Percentiles rank a stretch among this genome's conserved stretches.
Evolutionary conservation across 2,888 invertebrate species (phyloP).

Genomic region (Tiliacea aurago): DNA sequence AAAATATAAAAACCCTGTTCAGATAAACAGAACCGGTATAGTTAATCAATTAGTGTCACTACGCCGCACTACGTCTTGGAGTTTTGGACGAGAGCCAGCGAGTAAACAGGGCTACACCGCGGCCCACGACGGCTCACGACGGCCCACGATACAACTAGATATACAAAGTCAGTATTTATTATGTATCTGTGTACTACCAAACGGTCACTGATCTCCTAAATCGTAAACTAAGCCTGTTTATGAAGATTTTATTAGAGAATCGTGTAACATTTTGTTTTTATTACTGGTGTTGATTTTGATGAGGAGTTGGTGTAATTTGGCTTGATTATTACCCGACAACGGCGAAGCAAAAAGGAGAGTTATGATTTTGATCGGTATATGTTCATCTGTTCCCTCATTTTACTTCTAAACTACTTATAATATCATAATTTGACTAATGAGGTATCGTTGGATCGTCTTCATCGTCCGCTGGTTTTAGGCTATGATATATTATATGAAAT

Average conservation of each 20-base stretch:
- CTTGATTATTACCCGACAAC: neutral
- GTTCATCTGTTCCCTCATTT: no score
- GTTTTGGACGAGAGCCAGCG: constrained; percentile 57
- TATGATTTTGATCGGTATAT: no score
- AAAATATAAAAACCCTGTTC: constrained; percentile 55
- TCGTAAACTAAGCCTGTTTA: constrained; percentile 48
- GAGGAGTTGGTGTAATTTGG: neutral
- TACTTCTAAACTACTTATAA: no score
- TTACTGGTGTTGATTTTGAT: constrained; percentile 25
- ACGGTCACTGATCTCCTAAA: constrained; percentile 58
- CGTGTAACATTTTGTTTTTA: constrained; percentile 34
- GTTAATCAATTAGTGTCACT: constrained; percentile 69
- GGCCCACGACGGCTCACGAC: constrained; percentile 5
- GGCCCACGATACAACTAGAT: constrained; percentile 20
- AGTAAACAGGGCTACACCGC: constrained; percentile 52
- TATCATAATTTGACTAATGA: no score
- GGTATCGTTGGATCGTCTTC: no score
- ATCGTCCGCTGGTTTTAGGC: no score
- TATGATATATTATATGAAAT: no score
- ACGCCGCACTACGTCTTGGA: constrained; percentile 50
- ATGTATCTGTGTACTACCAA: constrained; percentile 50
- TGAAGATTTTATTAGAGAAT: constrained; percentile 26
- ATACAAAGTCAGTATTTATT: no score
- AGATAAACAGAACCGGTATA: constrained; percentile 52
- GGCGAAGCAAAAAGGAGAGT: no score